Conservation (phyloP, 2,888 invertebrate species). For the Ellobium chinense region DNA sequence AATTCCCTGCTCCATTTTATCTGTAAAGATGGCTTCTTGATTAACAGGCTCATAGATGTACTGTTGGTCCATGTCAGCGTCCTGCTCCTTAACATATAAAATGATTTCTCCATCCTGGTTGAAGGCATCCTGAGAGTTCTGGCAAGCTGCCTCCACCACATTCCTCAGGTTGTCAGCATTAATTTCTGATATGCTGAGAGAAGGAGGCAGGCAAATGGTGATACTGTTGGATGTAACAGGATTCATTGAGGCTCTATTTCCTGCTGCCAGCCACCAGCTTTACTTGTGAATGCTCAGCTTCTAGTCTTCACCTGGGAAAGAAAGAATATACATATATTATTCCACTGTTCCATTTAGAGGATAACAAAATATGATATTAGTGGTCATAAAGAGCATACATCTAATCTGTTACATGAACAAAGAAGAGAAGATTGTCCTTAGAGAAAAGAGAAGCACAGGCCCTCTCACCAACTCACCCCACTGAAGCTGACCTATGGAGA, state of each 20-base stretch:
- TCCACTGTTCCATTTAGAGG: no score
- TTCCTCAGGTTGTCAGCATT: slow-evolving; percentile 41
- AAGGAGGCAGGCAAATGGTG: slow-evolving; percentile 42
- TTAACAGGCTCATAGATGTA: slow-evolving; percentile 17
- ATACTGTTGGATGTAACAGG: slow-evolving; percentile 28
- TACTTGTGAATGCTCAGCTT: neutral
- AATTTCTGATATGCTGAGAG: slow-evolving; percentile 37
- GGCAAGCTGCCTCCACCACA: slow-evolving; percentile 41
- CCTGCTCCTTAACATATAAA: slow-evolving; percentile 43
- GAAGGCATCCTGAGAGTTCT: slow-evolving; percentile 38
- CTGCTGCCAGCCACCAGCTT: no score
- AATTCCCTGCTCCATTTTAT: slow-evolving; percentile 29
- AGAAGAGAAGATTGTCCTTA: no score
- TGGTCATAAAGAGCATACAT: no score
- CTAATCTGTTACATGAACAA: no score
- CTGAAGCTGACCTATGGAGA: no score
- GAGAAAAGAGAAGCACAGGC: no score
- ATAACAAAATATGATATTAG: no score
- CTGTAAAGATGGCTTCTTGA: slow-evolving; percentile 20
- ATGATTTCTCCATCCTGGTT: slow-evolving; percentile 40
- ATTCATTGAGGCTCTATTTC: slow-evolving; percentile 19
- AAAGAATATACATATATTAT: no score
- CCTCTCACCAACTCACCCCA: no score
- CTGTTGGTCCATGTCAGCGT: slow-evolving; percentile 21
- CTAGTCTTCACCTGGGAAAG: neutral